Evolutionary conservation across 2,888 invertebrate species (phyloP).

Genomic region (Dynastes maya): DNA sequence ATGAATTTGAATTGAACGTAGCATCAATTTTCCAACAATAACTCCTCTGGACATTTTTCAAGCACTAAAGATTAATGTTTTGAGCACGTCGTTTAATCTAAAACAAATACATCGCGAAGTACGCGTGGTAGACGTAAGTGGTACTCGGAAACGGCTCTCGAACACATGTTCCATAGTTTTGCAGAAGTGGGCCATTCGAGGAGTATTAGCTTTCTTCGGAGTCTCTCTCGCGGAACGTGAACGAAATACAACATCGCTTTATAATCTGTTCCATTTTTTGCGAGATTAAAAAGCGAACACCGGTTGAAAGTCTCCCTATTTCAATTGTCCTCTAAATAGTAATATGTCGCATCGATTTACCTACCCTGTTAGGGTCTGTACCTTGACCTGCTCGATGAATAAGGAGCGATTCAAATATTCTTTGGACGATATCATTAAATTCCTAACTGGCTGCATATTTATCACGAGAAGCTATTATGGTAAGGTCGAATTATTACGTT

Average conservation of each 20-base stretch:
- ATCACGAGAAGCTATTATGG: no score
- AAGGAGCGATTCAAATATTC: not conserved
- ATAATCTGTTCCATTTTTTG: slow-evolving; percentile 16
- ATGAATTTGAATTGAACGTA: no score
- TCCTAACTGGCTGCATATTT: no score
- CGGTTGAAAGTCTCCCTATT: not conserved
- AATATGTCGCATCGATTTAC: slow-evolving; percentile 5
- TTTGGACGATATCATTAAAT: slow-evolving; percentile 1
- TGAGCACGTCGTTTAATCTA: slow-evolving; percentile 1
- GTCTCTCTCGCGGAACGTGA: not conserved
- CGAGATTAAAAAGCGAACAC: slow-evolving; percentile 17
- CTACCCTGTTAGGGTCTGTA: not conserved
- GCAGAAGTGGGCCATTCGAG: not conserved
- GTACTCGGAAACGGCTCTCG: slow-evolving; percentile 20
- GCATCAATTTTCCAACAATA: no score
- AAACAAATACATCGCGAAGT: slow-evolving; percentile 35
- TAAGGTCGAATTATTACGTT: no score
- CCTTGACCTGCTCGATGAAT: not conserved
- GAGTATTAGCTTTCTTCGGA: not conserved
- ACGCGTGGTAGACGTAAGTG: not conserved
- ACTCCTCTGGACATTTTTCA: no score
- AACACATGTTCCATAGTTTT: slow-evolving; percentile 30
- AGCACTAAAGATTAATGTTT: not conserved
- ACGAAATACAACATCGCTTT: not conserved
- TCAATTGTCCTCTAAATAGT: not conserved